Conservation (phyloP, 2,888 invertebrate genomes). For the Lycia hirtaria region DNA sequence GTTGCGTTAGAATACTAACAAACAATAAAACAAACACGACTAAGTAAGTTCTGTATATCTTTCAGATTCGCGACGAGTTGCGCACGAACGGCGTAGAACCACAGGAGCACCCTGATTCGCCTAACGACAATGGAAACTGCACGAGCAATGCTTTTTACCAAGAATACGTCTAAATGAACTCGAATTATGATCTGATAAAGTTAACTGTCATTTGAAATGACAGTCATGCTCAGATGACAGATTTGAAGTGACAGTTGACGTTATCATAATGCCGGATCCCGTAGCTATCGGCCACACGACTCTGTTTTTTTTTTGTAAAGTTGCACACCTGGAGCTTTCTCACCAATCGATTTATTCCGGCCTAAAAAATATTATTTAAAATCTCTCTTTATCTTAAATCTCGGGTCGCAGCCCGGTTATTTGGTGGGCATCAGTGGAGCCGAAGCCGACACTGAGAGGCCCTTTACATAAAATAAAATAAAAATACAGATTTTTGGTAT, state of each 20-base stretch:
- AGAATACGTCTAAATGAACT: constrained; percentile 64
- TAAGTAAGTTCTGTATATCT: constrained; percentile 14
- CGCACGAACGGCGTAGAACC: constrained; percentile 86
- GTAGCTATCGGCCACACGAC: constrained; percentile 13
- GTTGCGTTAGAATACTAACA: no score
- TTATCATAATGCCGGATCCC: neutral
- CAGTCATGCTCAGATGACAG: neutral
- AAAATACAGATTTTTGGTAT: no score
- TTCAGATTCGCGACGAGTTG: constrained; percentile 87
- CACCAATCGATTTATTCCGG: no score
- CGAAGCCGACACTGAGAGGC: no score
- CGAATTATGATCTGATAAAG: neutral
- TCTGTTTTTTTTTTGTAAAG: neutral
- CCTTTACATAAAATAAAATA: no score
- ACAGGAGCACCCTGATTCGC: constrained; percentile 86
- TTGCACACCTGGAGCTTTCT: no score
- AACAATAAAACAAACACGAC: no score
- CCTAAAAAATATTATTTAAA: no score
- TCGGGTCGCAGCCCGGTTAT: no score
- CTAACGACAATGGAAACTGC: constrained; percentile 86
- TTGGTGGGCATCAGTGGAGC: no score
- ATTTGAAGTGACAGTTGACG: neutral
- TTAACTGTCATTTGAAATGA: neutral
- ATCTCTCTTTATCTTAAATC: no score
- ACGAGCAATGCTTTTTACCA: constrained; percentile 86